Base-by-base conservation (phyloP, 2,797 vertebrate species). In the Aulostomus chinensis region DNA sequence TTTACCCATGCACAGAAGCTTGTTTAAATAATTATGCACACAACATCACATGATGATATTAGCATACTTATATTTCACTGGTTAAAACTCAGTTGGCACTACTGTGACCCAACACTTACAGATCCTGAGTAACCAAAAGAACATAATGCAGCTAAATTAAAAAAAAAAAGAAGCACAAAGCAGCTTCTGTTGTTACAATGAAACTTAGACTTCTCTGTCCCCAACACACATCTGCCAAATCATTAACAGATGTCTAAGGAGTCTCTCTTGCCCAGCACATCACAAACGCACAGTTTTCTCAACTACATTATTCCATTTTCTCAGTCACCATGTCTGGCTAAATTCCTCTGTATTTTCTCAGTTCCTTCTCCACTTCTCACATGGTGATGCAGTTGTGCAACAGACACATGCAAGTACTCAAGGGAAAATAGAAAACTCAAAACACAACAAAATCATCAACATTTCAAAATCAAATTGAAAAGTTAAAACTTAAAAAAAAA, bases 161-260 rank as follows among this genome's bases (percentile, higher is more conserved):
- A 80, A 76, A 78, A 79, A 89, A 88, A 68, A 80, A 76, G 77
- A 79, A 89, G 83, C 80, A 92, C 91, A 92, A 91, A 89, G 78
- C 73, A 53, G 85, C 90, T 90, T 88, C 87, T 91, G 88, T 90
- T 91, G 81, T 87, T 86, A 76, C 70, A 86, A 58, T 68, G 73
- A 78, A 85, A 77, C 70, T 51, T 58, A 5, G 73, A 60, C 70
- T 60, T 60, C 74, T 58, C 55, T 73, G 76, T 78, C 80, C 76
- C 80, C 66, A 81, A 77, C 67, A 80, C 73, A 80, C 84, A 83
- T 84, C 83, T 85, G 84, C 78, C 76, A 79, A 90, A 91, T 89
- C 80, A 89, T 87, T 85, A 89, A 70, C 91, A 92, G 88, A 92
- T 92, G 90, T 88, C 63, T 62, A 58, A 79, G 62, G 64, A 73